Evolutionary conservation across 2,888 invertebrate species (phyloP), one percentile per base, ranked within the genome.

Genomic region (Ischnus inquisitorius): DNA sequence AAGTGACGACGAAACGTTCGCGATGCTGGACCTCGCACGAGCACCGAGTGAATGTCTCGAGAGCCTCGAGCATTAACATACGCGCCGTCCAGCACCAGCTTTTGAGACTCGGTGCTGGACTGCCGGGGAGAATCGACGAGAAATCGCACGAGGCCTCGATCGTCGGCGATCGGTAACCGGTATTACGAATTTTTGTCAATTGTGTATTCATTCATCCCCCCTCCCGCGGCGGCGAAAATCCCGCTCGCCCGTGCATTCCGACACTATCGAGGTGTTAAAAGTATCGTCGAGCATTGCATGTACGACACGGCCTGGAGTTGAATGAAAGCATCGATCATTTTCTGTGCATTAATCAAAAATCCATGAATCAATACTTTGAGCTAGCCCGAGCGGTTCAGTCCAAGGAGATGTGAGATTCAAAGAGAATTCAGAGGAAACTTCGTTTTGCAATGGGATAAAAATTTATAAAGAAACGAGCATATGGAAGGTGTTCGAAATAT

Each of bases 31-130:
- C 65, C 74, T 84, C 84, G 79, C 87, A 72, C 86, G 79, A 78
- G 72, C 83, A 62, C 82, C 85, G 80, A 84, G 88, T 87, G 90
- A 90, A 90, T 89, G 87, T 84, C 85, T 82, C 82, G 60, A 67
- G 62, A 76, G 77, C 79, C 84, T 81, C 83, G 86, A 19, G 34
- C 60, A 84, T 84, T 84, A 74, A 78, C 81, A 81, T 78, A 81
- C 74, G 68, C 57, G 81, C 68, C 62, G 80, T 43, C 74, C 80
- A 48, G 74, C 54, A 48, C 34, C 14, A 60, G n/a, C 39, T 43
- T 74, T 69, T 69, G 74, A 48, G 57, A 54, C 72, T 69, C 71
- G 25, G 51, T 69, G 28, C 69, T 78, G 69, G 57, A 69, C 51
- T 69, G 60, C 57, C 74, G 48, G 41, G 43, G 69, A 46, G 68